Percentiles rank a stretch among this genome's conserved stretches.
These are phyloP conservation scores for Phengaris alcon DNA, from an alignment of 2,888 invertebrate species.

Conservation along the genomic window DNA sequence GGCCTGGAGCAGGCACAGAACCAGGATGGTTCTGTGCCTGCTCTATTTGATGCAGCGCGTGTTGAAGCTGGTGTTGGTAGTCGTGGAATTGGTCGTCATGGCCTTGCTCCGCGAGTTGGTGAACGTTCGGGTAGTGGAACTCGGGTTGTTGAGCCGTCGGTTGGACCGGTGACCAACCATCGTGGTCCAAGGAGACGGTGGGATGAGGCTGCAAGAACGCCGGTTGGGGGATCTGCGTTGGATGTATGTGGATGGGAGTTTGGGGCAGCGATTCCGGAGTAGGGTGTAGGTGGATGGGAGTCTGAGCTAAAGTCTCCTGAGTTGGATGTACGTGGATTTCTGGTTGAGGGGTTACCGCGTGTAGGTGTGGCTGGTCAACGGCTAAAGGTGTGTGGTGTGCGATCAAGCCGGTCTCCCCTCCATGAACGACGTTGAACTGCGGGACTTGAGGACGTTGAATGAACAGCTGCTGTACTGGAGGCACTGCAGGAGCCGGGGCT, in stretches of 20 bases:
- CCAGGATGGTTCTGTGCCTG: constrained; percentile 53
- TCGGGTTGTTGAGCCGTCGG: constrained; percentile 50
- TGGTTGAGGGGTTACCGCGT: constrained; percentile 41
- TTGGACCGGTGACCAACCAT: constrained; percentile 71
- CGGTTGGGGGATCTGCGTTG: constrained; percentile 40
- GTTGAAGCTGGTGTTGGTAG: constrained; percentile 63
- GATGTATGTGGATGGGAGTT: constrained; percentile 44
- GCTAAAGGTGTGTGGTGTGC: constrained; percentile 48
- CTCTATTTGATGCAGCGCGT: constrained; percentile 66
- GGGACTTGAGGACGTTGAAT: constrained; percentile 55
- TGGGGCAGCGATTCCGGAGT: constrained; percentile 41
- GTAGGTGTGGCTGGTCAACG: constrained; percentile 43
- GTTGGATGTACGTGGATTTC: constrained; percentile 41
- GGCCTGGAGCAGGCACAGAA: too few relatives aligned
- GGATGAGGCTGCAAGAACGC: constrained; percentile 43
- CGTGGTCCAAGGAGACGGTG: constrained; percentile 53
- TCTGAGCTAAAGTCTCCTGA: constrained; percentile 41
- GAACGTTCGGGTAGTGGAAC: constrained; percentile 49
- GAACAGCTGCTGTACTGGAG: constrained; percentile 45
- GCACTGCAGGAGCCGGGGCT: constrained; percentile 38
- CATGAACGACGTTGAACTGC: constrained; percentile 52
- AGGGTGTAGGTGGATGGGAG: constrained; percentile 45
- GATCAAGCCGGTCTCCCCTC: constrained; percentile 47
- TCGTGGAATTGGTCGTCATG: constrained; percentile 61
- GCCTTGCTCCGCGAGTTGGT: constrained; percentile 62